These are phyloP conservation scores for Passer montanus DNA, from an alignment of 2,113 vertebrate species.

Conservation along the genomic window DNA sequence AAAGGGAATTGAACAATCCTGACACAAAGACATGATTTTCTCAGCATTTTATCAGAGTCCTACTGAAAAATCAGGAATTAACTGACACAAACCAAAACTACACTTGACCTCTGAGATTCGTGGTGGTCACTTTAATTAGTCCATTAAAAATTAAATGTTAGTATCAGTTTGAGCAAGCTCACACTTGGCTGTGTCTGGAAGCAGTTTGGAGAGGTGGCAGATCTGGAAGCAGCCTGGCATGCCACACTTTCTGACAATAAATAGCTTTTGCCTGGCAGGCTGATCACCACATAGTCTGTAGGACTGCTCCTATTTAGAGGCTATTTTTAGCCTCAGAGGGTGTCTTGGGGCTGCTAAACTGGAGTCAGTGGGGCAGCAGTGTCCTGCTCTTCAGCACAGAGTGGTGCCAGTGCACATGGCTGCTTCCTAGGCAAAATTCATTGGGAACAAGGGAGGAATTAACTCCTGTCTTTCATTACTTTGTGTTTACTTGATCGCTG, in stretches of 20 bases:
- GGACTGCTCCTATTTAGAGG: background rate
- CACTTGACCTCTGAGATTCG: background rate
- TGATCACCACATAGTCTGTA: background rate
- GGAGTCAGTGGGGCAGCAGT: background rate
- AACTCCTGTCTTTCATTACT: background rate
- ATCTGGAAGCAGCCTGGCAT: background rate
- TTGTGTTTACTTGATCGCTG: background rate
- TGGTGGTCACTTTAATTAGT: background rate
- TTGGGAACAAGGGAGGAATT: background rate
- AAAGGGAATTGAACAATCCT: background rate
- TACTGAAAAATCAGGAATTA: background rate
- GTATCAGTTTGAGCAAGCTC: background rate
- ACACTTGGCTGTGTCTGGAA: background rate
- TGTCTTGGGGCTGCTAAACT: background rate
- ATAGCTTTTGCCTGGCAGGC: background rate
- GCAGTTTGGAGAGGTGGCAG: rapidly evolving
- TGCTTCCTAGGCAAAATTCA: background rate
- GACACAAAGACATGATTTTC: background rate
- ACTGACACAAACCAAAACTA: background rate
- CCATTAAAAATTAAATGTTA: background rate
- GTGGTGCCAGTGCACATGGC: background rate
- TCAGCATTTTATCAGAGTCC: background rate
- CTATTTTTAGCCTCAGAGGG: background rate
- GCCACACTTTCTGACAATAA: background rate
- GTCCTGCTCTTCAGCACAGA: background rate